Evolutionary conservation across 1,140 invertebrate genomes (phyloP), one percentile per base, ranked within the genome.

Genomic region (Drosophila burlai): DNA sequence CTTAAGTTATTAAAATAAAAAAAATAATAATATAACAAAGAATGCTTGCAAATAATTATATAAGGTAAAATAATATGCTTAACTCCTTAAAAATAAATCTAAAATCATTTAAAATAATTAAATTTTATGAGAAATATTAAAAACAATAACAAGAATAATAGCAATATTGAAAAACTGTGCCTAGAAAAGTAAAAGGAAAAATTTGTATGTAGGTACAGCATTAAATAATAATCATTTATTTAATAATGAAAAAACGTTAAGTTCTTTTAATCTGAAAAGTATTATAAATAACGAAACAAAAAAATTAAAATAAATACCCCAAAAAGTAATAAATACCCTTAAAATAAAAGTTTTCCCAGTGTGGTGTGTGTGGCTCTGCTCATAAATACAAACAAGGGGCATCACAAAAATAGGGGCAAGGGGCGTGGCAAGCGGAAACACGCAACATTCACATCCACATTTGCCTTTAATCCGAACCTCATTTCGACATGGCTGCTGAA

Each of bases 381-480:
- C 80, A 83, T 74, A 84, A 67, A 89, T 79, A 90, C 64, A 89
- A 74, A 79, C 62, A 82, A 62, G 69, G 38, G 67, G 40, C 42
- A 26, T 36, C 16, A 57, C 29, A 34, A 66, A 49, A 42, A 61
- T 6, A 45, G 34, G 34, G 38, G 42, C 34, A 50, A 38, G 43
- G 55, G 43, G 42, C 43, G 18, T 40, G 57, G 31, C 38, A 55
- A 83, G 64, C 85, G 85, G 85, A 89, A 82, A 73, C 72, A 69
- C 68, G 86, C 65, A 75, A 89, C 76, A 66, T 68, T 83, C 84
- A 75, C 85, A 89, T 89, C 85, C 85, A 79, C 54, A 59, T 78
- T 73, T 80, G 84, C 78, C 85, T 85, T 90, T 85, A 89, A 90
- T 84, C 85, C 74, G 78, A 63, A 43, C 73, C 77, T 60, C 65